phyloP scores from a whole-genome alignment of 2,888 invertebrate species.

The Chymomyza fuscimana region DNA sequence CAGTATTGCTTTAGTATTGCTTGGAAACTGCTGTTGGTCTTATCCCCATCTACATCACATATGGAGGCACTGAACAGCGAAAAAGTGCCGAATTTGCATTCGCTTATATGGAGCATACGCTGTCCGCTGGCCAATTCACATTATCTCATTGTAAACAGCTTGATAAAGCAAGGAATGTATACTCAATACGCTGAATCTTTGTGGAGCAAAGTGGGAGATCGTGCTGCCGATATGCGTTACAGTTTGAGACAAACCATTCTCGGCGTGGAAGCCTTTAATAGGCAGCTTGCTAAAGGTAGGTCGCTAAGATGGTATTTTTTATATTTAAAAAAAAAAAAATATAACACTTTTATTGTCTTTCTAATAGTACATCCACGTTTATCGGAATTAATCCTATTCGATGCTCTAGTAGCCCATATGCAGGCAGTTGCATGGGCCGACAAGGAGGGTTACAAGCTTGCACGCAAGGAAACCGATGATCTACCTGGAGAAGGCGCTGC shows the following conservation, averaged over 20 bases:
- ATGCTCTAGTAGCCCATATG: slow-evolving; percentile 78
- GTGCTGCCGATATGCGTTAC: slow-evolving; percentile 77
- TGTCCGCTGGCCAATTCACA: slow-evolving; percentile 90
- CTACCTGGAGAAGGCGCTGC: slow-evolving; percentile 50
- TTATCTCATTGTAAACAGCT: slow-evolving; percentile 92
- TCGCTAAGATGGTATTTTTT: not conserved
- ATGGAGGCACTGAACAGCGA: slow-evolving; percentile 89
- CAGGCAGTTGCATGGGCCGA: slow-evolving; percentile 78
- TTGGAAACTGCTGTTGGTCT: slow-evolving; percentile 87
- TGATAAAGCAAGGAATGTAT: slow-evolving; percentile 94
- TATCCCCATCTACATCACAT: slow-evolving; percentile 94
- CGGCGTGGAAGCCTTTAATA: slow-evolving; percentile 77
- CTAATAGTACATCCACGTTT: slow-evolving; percentile 71
- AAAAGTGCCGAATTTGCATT: slow-evolving; percentile 88
- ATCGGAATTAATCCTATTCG: slow-evolving; percentile 77
- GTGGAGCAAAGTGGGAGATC: slow-evolving; percentile 78
- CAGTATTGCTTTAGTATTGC: slow-evolving; percentile 90
- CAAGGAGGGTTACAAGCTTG: slow-evolving; percentile 75
- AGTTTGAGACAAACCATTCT: slow-evolving; percentile 76
- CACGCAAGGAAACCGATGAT: slow-evolving; percentile 56
- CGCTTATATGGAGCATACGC: slow-evolving; percentile 93
- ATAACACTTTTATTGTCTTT: not conserved
- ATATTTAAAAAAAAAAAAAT: not conserved
- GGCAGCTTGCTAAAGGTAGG: slow-evolving; percentile 74
- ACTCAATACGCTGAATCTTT: slow-evolving; percentile 84